Base-by-base conservation (phyloP, 2,797 vertebrate genomes). In the Siniperca obscura region DNA sequence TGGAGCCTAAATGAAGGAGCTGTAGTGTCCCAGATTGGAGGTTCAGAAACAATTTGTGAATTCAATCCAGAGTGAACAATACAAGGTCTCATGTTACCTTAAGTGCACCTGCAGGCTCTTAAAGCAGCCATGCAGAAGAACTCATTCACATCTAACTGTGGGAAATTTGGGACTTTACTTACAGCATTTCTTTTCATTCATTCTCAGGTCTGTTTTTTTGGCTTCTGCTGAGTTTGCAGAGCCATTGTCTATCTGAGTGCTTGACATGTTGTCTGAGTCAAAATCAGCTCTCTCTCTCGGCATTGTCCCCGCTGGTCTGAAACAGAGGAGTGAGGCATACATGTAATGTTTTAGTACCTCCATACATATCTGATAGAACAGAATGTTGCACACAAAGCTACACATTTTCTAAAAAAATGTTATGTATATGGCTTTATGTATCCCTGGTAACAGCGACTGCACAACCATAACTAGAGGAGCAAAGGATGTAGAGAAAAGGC, bases 101-200 rank as follows among this genome's bases (percentile, higher is more conserved):
- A 9, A 6, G 46, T 36, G 67, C 70, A 83, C 82, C 81, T 89
- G 85, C 10, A 36, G 40, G 46, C 62, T 30, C 6, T 46, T 16
- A 5, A 40, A 40, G 48, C 83, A 80, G 10, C n/a, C 61, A 70
- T 27, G 81, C 86, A 80, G 59, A 81, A 66, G 5, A 72, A 42
- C 19, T 27, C 0, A 17, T 10, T 50, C 2, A 48, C 40, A 83
- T 84, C 22, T 50, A 81, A 87, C 78, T 59, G 17, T 59, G 65
- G 30, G 56, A 42, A 40, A 52, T 44, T 22, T 42, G 2, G 53
- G 50, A 34, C 55, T 81, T 78, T 42, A 93, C 95, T 96, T 81
- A 96, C 96, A 96, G 87, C 95, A 96, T 86, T 96, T 96, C 89
- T 96, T 96, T 83, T 95, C 94, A 14, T 93, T 92, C 81, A 86